A percentile compares a stretch with the other conserved stretches of the same genome.
phyloP scores from a whole-genome alignment of 2,888 invertebrate species.

The Drosophila pegasa region DNA sequence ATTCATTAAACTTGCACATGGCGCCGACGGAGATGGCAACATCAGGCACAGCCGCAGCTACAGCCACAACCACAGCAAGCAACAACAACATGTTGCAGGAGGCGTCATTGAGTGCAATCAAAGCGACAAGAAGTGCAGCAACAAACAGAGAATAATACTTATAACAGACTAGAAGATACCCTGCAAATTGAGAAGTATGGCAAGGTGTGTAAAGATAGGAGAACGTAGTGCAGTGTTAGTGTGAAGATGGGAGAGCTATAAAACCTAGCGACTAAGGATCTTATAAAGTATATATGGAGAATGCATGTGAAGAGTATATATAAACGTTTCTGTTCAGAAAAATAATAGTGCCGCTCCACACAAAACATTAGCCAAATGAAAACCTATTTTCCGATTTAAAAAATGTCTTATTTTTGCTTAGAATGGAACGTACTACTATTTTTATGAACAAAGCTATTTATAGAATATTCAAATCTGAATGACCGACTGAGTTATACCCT shows the following conservation, averaged over 20 bases:
- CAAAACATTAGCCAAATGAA: too few relatives aligned
- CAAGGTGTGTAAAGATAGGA: too few relatives aligned
- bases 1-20: conserved; percentile 73
- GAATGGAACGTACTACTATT: too few relatives aligned
- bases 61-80: background rate
- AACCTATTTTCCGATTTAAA: too few relatives aligned
- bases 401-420: too few relatives aligned
- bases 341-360: too few relatives aligned
- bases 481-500: too few relatives aligned
- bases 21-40: conserved; percentile 38
- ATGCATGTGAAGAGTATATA: background rate
- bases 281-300: background rate
- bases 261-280: too few relatives aligned
- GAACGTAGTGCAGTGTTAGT: background rate
- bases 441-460: too few relatives aligned
- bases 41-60: conserved; percentile 6
- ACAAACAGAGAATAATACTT: background rate
- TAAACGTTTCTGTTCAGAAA: too few relatives aligned
- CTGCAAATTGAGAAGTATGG: background rate
- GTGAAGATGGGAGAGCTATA: too few relatives aligned
- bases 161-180: background rate
- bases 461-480: too few relatives aligned
- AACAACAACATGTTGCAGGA: conserved; percentile 31
- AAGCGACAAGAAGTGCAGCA: conserved; percentile 41
- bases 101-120: conserved; percentile 33